A percentile compares a stretch with the other conserved stretches of the same genome.
Evolutionary conservation across 1,140 invertebrate species (phyloP).

Genomic region (Dreissena polymorpha): DNA sequence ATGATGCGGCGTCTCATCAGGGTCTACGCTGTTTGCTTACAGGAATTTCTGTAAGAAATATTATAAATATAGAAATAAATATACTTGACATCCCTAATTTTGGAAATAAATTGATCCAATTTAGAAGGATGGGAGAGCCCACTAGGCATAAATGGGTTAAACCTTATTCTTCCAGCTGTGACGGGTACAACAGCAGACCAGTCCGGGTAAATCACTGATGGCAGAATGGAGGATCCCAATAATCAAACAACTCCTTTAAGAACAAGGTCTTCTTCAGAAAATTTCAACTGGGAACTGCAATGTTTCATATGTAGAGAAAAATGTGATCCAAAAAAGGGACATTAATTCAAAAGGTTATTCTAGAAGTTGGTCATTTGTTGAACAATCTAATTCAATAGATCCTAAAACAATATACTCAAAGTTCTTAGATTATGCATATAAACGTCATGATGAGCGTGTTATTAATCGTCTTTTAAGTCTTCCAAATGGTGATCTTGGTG

Average conservation of each 20-base stretch:
- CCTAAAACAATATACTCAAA: not conserved
- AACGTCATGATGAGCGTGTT: not conserved
- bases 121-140: too few relatives aligned
- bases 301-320: conserved; percentile 26
- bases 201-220: too few relatives aligned
- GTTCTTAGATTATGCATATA: not conserved
- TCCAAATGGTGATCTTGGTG: conserved; percentile 21
- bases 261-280: conserved; percentile 1
- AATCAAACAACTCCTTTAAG: not conserved
- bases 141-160: too few relatives aligned
- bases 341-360: not conserved
- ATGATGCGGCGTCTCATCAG: too few relatives aligned
- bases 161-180: too few relatives aligned
- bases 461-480: not conserved
- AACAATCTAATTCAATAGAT: not conserved
- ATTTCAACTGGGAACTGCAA: conserved; percentile 9
- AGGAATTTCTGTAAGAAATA: too few relatives aligned
- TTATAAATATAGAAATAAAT: too few relatives aligned
- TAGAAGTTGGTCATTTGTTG: conserved; percentile 27
- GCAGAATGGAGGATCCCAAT: too few relatives aligned
- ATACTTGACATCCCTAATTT: too few relatives aligned
- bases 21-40: too few relatives aligned
- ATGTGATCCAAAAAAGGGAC: conserved; percentile 1
- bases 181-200: too few relatives aligned
- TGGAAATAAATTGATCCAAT: too few relatives aligned